phyloP scores from a whole-genome alignment of 2,888 invertebrate species.

The Dynastes hyllus region DNA sequence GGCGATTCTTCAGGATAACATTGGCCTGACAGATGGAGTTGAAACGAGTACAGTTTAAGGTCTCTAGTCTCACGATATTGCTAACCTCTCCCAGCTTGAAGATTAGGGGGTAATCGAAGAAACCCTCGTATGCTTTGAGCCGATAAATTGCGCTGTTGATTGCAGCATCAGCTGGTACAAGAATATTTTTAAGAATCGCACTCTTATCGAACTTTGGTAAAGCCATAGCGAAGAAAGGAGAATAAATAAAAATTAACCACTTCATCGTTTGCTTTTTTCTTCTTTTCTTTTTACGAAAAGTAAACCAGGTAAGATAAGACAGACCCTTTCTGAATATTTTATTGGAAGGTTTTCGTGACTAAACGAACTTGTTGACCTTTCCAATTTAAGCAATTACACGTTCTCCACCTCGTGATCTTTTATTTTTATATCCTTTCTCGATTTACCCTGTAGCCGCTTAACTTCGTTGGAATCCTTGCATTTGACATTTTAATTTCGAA shows the following conservation, averaged over 20 bases:
- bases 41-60: conserved; percentile 88
- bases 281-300: not conserved
- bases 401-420: not conserved
- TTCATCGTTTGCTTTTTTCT: conserved; percentile 57
- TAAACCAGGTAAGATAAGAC: not conserved
- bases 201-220: conserved; percentile 90
- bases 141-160: conserved; percentile 91
- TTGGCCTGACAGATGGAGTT: conserved; percentile 94
- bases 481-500: too few relatives aligned
- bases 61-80: conserved; percentile 85
- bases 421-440: not conserved
- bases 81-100: conserved; percentile 86
- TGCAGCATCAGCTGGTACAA: conserved; percentile 88
- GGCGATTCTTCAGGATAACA: conserved; percentile 83
- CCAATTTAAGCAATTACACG: conserved; percentile 51
- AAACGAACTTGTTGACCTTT: conserved; percentile 57
- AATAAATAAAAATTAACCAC: conserved; percentile 62
- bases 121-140: conserved; percentile 89
- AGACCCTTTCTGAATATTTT: conserved; percentile 20
- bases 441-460: not conserved
- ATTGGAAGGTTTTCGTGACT: conserved; percentile 54
- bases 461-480: too few relatives aligned
- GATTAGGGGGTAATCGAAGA: conserved; percentile 89
- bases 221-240: conserved; percentile 68
- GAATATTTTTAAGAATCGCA: conserved; percentile 86